Evolutionary conservation across 2,113 vertebrate species (phyloP), one percentile per base, ranked within the genome.

Genomic region (Rhinolophus ferrumequinum): DNA sequence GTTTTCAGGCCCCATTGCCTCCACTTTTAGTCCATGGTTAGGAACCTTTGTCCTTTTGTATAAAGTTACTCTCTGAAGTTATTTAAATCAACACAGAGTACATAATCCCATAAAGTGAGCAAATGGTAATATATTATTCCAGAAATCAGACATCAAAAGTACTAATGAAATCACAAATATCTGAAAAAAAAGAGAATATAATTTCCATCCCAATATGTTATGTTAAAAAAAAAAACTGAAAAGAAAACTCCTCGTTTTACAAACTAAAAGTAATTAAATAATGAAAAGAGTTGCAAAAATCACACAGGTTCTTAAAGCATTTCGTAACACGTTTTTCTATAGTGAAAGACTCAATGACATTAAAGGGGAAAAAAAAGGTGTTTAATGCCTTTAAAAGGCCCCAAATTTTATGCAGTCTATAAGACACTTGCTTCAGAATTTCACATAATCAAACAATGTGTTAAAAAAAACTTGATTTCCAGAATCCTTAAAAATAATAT

Each of bases 241-340:
- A 47, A 47, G n/a, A 47, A 47, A 47, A 47, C 47, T 9, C 47
- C 11, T 6, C 38, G 15, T 75, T 72, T 90, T 66, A 97, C 19
- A 92, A 93, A 75, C 33, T 64, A 47, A 86, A 93, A 90, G 18
- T 33, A 92, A 75, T 92, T 80, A 84, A 81, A 88, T 58, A 92
- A 47, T 80, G 47, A 70, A 90, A 94, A 38, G 5, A 0, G 18
- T 86, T 75, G 5, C 16, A 84, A 87, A 80, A 72, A 77, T 56
- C 77, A 86, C 15, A 93, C 13, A 77, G 2, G 11, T 66, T 87
- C 58, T 88, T 54, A 47, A 16, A 62, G 4, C 3, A 85, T 30
- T 95, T 70, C 19, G 22, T 30, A 69, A 21, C 2, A 54, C 21
- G 50, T 5, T 33, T 92, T 93, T 76, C 69, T 96, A 30, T 77